Conservation (phyloP, 2,113 vertebrate genomes). For the Nothobranchius furzeri region DNA sequence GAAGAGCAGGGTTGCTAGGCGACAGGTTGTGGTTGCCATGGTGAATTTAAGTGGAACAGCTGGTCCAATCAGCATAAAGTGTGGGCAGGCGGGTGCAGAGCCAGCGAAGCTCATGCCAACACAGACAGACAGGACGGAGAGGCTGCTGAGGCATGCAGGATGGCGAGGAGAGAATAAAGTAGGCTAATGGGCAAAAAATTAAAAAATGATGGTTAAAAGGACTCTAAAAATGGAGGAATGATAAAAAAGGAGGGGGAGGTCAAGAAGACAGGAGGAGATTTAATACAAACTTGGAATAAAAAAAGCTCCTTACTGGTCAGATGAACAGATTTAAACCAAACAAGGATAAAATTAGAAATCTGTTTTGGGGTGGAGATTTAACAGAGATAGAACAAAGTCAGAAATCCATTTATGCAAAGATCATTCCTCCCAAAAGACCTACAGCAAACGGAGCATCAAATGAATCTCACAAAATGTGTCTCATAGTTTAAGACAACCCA, state of each 20-base stretch:
- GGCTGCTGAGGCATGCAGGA: constrained; percentile 86
- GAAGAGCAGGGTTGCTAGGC: constrained; percentile 89
- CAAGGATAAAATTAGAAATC: constrained; percentile 14
- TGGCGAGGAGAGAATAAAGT: constrained; percentile 64
- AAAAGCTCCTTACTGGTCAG: constrained; percentile 12
- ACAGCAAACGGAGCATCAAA: constrained; percentile 28
- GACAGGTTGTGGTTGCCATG: constrained; percentile 98
- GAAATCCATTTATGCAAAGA: constrained; percentile 17
- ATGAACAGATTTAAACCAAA: constrained; percentile 14
- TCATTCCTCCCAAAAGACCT: constrained; percentile 27
- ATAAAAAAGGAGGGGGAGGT: constrained; percentile 22
- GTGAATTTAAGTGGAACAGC: constrained; percentile 93
- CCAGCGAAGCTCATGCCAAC: constrained; percentile 86
- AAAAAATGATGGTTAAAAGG: constrained; percentile 17
- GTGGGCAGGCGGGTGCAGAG: constrained; percentile 86
- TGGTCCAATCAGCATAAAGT: constrained; percentile 94
- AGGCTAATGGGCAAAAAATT: constrained; percentile 32
- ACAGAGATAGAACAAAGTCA: constrained; percentile 8
- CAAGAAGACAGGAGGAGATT: constrained; percentile 34
- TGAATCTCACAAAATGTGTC: constrained; percentile 16
- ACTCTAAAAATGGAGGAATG: constrained; percentile 34
- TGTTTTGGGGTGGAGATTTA: constrained; percentile 5
- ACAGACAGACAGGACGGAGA: constrained; percentile 84
- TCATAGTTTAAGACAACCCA: constrained; percentile 15
- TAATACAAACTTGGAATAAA: background rate